Evolutionary conservation across 2,797 vertebrate genomes (phyloP).

Genomic region (Darevskia mixta): DNA sequence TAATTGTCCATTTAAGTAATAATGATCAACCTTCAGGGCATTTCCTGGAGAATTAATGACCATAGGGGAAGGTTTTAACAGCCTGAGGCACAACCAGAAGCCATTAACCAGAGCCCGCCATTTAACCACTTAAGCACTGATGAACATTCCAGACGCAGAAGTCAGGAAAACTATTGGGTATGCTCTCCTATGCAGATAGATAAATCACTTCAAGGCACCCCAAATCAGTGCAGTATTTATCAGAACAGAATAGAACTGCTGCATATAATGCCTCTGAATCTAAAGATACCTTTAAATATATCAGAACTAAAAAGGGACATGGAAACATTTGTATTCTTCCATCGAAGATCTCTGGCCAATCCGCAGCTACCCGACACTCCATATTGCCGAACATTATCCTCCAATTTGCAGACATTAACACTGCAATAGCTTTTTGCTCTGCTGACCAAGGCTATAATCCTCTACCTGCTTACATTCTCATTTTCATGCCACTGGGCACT

Average conservation of each 20-base stretch:
- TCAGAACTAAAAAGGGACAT: background rate
- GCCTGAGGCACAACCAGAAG: conserved; percentile 29
- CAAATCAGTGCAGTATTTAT: conserved; percentile 28
- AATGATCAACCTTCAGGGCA: conserved; percentile 23
- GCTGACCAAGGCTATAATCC: background rate
- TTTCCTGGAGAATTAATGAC: conserved; percentile 41
- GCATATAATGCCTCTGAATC: background rate
- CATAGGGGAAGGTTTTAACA: conserved; percentile 32
- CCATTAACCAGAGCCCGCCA: conserved; percentile 6
- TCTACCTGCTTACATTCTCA: background rate
- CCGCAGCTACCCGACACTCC: background rate
- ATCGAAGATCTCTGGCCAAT: background rate
- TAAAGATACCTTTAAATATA: background rate
- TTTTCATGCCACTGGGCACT: background rate
- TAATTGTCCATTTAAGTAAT: conserved; percentile 47
- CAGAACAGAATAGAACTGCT: conserved; percentile 30
- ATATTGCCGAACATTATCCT: background rate
- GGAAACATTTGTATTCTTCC: too few species aligned
- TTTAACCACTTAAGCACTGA: conserved; percentile 56
- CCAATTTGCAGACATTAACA: background rate
- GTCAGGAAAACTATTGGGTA: conserved; percentile 14
- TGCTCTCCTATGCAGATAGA: background rate
- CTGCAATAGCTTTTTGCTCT: background rate
- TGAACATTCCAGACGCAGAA: background rate
- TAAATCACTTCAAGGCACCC: background rate